A percentile compares a stretch with the other conserved stretches of the same genome.
phyloP scores from a whole-genome alignment of 2,888 invertebrate species.

The Apamea crenata region DNA sequence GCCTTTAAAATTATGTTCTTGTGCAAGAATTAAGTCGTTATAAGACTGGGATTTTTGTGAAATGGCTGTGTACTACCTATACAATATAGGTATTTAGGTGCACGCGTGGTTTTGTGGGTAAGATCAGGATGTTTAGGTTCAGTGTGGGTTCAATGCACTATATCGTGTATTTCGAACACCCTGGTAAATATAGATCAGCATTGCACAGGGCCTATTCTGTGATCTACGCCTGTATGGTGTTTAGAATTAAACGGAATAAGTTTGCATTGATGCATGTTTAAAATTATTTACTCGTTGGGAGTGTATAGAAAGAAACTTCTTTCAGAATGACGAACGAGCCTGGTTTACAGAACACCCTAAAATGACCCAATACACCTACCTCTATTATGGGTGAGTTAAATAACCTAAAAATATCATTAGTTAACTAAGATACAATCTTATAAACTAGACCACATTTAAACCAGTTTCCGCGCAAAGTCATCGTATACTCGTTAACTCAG shows the following conservation, averaged over 20 bases:
- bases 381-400: neutral
- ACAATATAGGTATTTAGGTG: neutral
- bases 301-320: neutral
- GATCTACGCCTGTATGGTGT: too few species aligned
- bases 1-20: neutral
- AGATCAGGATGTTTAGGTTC: neutral
- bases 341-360: neutral
- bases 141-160: neutral
- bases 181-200: neutral
- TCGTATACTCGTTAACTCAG: constrained; percentile 70
- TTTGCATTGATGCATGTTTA: neutral
- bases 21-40: neutral
- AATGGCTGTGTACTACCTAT: neutral
- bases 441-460: constrained; percentile 26
- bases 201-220: neutral
- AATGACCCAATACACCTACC: neutral
- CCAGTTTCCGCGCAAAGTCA: constrained; percentile 57
- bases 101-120: neutral
- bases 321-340: neutral
- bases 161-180: neutral
- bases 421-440: neutral
- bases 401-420: neutral
- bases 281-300: neutral
- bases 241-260: neutral
- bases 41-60: neutral